Conservation (phyloP, 2,113 vertebrate species). For the Piaya cayana region DNA sequence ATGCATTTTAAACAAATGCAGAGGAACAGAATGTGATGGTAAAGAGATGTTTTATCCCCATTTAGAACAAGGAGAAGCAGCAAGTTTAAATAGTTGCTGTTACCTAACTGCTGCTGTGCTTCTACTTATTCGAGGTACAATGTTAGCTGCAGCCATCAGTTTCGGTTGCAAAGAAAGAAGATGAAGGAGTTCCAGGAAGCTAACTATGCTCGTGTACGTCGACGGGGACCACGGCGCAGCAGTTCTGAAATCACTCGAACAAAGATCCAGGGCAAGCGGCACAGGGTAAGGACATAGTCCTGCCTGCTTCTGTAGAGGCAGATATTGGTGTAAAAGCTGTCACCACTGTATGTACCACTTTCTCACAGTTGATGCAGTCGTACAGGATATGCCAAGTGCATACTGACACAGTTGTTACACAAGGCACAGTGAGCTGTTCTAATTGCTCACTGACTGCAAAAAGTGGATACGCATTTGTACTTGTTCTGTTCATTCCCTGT, state of each 20-base stretch:
- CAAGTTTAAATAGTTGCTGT: background rate
- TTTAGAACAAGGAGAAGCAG: background rate
- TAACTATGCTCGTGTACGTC: conserved; percentile 69
- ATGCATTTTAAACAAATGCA: background rate
- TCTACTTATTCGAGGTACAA: conserved; percentile 84
- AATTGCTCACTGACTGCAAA: background rate
- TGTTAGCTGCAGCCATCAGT: conserved; percentile 95
- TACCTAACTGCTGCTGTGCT: conserved; percentile 5
- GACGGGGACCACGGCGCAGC: conserved; percentile 88
- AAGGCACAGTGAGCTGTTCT: background rate
- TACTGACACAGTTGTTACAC: background rate
- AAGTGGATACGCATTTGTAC: background rate
- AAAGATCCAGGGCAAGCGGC: conserved; percentile 87
- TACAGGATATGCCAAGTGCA: background rate
- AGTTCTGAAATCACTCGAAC: conserved; percentile 84
- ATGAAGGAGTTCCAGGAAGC: conserved; percentile 80
- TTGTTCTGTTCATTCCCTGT: rapidly evolving
- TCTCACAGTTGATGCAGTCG: background rate
- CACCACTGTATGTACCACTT: background rate
- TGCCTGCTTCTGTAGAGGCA: background rate
- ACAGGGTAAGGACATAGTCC: conserved; percentile 78
- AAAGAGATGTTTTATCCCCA: background rate
- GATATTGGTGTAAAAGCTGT: background rate
- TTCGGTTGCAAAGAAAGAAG: conserved; percentile 87
- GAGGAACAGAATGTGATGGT: conserved; percentile 3